Conservation (phyloP, 2,113 vertebrate genomes). For the Manacus vitellinus region DNA sequence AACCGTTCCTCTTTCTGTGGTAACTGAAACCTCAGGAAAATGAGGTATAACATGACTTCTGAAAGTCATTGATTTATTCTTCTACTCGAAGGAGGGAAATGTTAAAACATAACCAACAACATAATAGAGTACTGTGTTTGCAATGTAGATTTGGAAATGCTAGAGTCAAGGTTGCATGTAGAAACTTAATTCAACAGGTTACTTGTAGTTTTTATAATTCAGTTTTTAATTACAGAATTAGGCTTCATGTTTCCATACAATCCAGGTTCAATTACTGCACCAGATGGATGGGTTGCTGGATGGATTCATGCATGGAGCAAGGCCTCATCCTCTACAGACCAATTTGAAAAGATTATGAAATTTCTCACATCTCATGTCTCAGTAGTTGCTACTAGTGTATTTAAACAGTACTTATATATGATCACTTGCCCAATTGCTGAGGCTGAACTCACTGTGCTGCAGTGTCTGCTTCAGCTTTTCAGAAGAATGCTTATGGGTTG, state of each 20-base stretch:
- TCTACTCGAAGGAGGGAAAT: background rate
- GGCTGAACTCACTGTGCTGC: background rate
- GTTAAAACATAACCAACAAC: background rate
- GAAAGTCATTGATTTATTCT: background rate
- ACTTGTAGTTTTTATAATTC: background rate
- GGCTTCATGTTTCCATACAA: background rate
- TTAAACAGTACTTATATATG: background rate
- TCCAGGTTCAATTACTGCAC: background rate
- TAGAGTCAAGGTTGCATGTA: background rate
- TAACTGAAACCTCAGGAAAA: background rate
- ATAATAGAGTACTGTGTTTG: background rate
- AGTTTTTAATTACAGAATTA: background rate
- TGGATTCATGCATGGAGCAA: background rate
- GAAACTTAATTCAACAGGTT: background rate
- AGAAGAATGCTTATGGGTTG: background rate
- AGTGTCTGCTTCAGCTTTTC: background rate
- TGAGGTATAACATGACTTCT: background rate
- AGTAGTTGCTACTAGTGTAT: background rate
- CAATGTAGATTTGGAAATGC: background rate
- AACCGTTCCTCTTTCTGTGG: background rate
- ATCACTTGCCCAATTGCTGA: background rate
- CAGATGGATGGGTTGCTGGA: background rate
- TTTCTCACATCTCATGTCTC: background rate
- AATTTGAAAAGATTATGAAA: background rate
- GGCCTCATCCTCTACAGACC: background rate